Base-by-base conservation (phyloP, 2,888 invertebrate species). In the Troides helena region DNA sequence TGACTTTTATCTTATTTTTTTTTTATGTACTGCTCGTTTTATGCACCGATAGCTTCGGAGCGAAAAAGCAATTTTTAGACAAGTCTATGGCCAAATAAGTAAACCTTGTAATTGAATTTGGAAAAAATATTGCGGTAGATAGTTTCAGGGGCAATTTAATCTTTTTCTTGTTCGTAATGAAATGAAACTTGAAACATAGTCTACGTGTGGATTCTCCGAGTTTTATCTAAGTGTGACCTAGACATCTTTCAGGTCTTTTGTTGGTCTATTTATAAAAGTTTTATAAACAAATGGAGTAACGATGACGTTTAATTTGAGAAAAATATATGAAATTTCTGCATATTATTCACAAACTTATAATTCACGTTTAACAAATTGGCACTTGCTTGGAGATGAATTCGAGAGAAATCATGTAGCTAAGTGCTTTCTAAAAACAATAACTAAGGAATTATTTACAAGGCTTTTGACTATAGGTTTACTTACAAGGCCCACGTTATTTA, bases 1-100 rank as follows among this genome's bases (percentile, higher is more conserved):
- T 88, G 89, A 90, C 87, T 83, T 91, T 90, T 90, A 87, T 85
- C 79, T 80, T 78, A 75, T n/a, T n/a, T 72, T 70, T 70, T 73
- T 76, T 78, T 77, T 77, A 73, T 74, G 69, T 71, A 65, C 74
- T 74, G 72, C 71, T 76, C 70, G 66, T 74, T 77, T 77, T 78
- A 74, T 75, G 75, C 72, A 73, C 77, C 76, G 77, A 75, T 69
- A 70, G 80, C 82, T 77, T 80, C 80, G 75, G 84, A 77, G 83
- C 81, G 83, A 79, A 78, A 73, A 77, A 81, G 77, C 77, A 77
- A 77, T 72, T 76, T 80, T 83, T 83, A 82, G 75, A 69, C 57
- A 67, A 66, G 59, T 62, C 67, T 62, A 65, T 70, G 70, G 68
- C 64, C 71, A 59, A 64, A 69, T 65, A 68, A 72, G 64, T 70